Percentiles rank a stretch among this genome's conserved stretches.
Evolutionary conservation across 2,888 invertebrate genomes (phyloP).

Genomic region (Hofmannophila pseudospretella): DNA sequence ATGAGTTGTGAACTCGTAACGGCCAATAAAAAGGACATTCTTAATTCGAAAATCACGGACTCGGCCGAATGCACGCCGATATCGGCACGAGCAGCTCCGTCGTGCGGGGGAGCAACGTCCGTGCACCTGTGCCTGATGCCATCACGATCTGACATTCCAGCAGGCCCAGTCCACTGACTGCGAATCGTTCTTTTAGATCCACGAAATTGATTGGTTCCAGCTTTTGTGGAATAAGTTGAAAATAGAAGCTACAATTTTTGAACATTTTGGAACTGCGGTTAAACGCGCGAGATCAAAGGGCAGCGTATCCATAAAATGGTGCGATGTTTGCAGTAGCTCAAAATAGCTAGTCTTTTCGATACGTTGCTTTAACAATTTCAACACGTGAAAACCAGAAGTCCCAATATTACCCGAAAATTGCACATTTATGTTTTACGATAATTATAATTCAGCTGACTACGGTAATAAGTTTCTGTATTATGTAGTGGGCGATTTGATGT

Average conservation of each 20-base stretch:
- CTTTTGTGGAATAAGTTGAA: constrained; percentile 15
- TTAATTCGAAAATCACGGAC: constrained; percentile 45
- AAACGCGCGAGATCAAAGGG: not conserved
- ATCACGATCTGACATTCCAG: constrained; percentile 59
- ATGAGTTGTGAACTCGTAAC: constrained; percentile 12
- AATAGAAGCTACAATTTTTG: not conserved
- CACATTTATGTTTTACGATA: too few species aligned
- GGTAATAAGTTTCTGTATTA: too few species aligned
- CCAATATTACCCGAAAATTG: too few species aligned
- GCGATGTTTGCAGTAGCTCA: too few species aligned
- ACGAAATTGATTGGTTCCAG: constrained; percentile 36
- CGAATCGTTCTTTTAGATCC: constrained; percentile 38
- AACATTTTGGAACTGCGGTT: not conserved
- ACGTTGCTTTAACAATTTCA: too few species aligned
- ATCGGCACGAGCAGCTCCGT: constrained; percentile 35
- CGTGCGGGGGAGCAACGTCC: constrained; percentile 49
- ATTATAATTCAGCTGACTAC: too few species aligned
- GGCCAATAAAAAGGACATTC: constrained; percentile 37
- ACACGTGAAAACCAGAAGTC: too few species aligned
- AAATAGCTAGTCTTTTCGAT: too few species aligned
- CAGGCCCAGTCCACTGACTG: constrained; percentile 30
- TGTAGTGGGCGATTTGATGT: too few species aligned
- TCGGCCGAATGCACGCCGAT: constrained; percentile 31
- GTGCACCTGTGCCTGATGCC: constrained; percentile 46
- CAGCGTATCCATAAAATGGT: too few species aligned